Percentiles rank a stretch among this genome's conserved stretches.
phyloP scores from a whole-genome alignment of 2,797 vertebrate species.

The Micromesistius poutassou region DNA sequence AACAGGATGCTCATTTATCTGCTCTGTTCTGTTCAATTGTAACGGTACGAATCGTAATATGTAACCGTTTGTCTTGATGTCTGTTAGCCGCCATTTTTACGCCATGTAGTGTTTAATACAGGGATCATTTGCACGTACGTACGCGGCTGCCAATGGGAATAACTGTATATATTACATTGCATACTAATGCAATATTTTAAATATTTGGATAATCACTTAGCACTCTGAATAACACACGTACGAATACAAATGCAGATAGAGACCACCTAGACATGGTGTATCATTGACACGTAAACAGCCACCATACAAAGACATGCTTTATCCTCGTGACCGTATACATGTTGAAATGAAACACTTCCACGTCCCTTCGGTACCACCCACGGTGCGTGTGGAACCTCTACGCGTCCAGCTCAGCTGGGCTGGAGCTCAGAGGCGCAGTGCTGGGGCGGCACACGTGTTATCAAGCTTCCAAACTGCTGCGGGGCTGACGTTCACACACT shows the following conservation, averaged over 20 bases:
- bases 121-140: not conserved
- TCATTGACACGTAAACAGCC: not conserved
- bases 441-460: not conserved
- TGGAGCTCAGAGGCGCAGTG: not conserved
- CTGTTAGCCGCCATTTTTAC: not conserved
- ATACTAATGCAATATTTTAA: not conserved
- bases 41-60: not conserved
- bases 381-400: not conserved
- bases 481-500: not conserved
- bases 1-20: not conserved
- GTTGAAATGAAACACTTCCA: not conserved
- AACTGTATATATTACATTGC: not conserved
- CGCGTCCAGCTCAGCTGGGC: not conserved
- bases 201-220: constrained; percentile 6
- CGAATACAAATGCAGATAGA: not conserved
- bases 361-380: not conserved
- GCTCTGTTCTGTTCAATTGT: not conserved
- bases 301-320: not conserved
- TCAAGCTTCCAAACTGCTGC: not conserved
- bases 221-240: not conserved
- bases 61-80: not conserved
- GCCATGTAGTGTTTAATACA: not conserved
- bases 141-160: not conserved
- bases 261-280: not conserved
- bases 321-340: not conserved